Evolutionary conservation across 2,113 vertebrate genomes (phyloP).

Genomic region (Pelodiscus sinensis): DNA sequence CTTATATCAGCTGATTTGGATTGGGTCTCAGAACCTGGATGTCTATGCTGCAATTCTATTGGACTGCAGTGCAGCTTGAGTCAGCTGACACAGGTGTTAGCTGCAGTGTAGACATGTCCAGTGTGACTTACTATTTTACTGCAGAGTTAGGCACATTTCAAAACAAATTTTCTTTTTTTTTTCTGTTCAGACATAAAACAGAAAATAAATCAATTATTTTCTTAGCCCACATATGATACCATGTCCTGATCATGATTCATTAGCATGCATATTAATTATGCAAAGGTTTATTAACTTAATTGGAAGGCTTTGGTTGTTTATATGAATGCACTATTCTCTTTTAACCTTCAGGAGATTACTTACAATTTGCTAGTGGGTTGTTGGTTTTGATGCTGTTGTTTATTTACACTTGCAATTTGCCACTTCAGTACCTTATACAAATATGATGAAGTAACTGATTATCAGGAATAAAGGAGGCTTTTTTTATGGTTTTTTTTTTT

Average conservation of each 20-base stretch:
- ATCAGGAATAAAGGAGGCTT: background rate
- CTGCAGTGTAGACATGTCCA: background rate
- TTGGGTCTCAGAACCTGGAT: too few species aligned
- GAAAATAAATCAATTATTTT: background rate
- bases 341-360: background rate
- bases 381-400: background rate
- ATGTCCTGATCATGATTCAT: background rate
- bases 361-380: background rate
- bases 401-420: conserved; percentile 28
- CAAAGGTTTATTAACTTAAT: background rate
- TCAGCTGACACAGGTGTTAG: too few species aligned
- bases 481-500: background rate
- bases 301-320: background rate
- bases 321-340: background rate
- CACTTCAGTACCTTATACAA: conserved; percentile 5
- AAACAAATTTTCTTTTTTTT: background rate
- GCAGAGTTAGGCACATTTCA: background rate
- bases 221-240: background rate
- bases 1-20: too few species aligned
- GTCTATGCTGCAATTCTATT: too few species aligned
- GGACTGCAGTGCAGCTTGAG: too few species aligned
- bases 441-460: background rate
- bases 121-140: background rate
- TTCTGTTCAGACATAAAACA: background rate
- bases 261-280: background rate